A percentile compares a stretch with the other conserved stretches of the same genome.
phyloP scores from a whole-genome alignment of 2,113 vertebrate genomes.

The Boleophthalmus pectinirostris region DNA sequence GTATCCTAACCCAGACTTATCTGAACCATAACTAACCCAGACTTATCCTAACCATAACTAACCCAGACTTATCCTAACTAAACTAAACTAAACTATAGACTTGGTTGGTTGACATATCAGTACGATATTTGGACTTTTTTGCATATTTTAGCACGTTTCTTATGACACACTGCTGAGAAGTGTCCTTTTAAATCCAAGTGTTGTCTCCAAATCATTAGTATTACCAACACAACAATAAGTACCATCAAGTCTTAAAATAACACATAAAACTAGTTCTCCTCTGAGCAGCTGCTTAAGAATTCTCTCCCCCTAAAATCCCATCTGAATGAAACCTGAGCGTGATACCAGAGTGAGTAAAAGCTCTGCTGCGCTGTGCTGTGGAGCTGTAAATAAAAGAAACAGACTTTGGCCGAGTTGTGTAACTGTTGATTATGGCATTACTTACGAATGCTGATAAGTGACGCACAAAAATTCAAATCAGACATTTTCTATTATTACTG shows the following conservation, averaged over 20 bases:
- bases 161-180: no score
- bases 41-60: no score
- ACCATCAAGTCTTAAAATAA: background rate
- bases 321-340: no score
- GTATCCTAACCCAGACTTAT: no score
- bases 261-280: background rate
- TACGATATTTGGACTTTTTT: no score
- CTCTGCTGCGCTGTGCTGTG: background rate
- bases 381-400: background rate
- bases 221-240: background rate
- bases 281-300: background rate
- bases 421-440: background rate
- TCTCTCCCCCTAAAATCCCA: background rate
- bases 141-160: no score
- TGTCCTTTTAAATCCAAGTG: no score
- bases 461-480: background rate
- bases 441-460: background rate
- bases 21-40: no score
- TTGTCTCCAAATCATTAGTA: no score
- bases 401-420: constrained; percentile 7
- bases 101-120: no score
- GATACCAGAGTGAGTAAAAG: background rate
- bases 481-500: background rate
- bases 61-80: no score
- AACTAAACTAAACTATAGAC: no score